Evolutionary conservation across 2,797 vertebrate species (phyloP).

Genomic region (Sebastolobus alascanus): DNA sequence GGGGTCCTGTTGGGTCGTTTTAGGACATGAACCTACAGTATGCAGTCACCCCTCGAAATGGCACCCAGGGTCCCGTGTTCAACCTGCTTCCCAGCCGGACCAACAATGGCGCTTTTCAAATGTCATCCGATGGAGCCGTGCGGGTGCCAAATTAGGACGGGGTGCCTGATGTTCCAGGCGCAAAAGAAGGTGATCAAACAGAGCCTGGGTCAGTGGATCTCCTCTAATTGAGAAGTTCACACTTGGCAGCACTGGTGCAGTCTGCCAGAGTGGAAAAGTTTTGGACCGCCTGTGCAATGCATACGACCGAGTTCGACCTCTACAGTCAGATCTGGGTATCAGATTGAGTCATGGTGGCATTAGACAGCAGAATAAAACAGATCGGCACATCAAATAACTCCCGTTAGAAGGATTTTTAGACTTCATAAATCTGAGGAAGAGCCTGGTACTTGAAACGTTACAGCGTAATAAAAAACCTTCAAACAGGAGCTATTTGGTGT

Average conservation of each 20-base stretch:
- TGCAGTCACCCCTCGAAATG: conserved; percentile 40
- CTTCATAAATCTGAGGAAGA: no score
- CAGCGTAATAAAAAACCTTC: no score
- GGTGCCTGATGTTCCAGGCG: conserved; percentile 63
- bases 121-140: conserved; percentile 45
- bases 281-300: neutral
- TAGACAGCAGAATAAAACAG: no score
- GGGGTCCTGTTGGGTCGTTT: conserved; percentile 50
- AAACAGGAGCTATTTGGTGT: rapidly evolving
- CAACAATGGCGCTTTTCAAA: conserved; percentile 82
- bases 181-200: conserved; percentile 72
- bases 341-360: neutral
- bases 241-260: conserved; percentile 59
- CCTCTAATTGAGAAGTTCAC: conserved; percentile 75
- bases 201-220: conserved; percentile 70
- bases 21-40: conserved; percentile 62
- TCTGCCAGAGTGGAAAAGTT: conserved; percentile 55
- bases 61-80: conserved; percentile 41
- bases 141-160: conserved; percentile 72
- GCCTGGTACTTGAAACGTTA: neutral
- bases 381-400: no score
- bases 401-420: neutral
- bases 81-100: conserved; percentile 67
- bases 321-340: conserved; percentile 17
- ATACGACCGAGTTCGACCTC: conserved; percentile 3